Base-by-base conservation (phyloP, 2,113 vertebrate genomes). In the Salvator merianae region DNA sequence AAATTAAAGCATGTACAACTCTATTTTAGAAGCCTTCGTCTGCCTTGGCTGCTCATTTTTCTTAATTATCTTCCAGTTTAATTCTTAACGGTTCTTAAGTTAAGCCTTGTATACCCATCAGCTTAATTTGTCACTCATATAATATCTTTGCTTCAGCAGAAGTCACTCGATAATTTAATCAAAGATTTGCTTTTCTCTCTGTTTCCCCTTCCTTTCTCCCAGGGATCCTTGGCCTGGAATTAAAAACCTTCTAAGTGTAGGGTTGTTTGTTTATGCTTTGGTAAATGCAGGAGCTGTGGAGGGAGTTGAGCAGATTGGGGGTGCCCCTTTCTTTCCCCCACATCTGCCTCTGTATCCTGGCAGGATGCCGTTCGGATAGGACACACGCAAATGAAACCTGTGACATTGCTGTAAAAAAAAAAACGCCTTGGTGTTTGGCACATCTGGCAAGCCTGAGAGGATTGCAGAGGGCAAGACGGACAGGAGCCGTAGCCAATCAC, bases 81-180 rank as follows among this genome's bases (percentile, higher is more conserved):
- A 53, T 79, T 84, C 90, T 62, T 50, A n/a, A 77, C 40, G 38
- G 5, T 81, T 55, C 1, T 1, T 5, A 0, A 0, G 81, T 36
- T 69, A 34, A 53, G 43, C 26, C 76, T 26, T 0, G 0, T 40
- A 0, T 16, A 14, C 79, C 36, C 79, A 36, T 88, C 22, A 40
- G 76, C 78, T 88, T 22, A 87, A 28, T 83, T 0, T 0, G 0
- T 38, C 0, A 0, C 77, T 55, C 0, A 7, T 50, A 87, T 50
- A 50, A 82, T 43, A 90, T 14, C 88, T 6, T 43, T 3, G 66
- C 43, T 36, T 70, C 66, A 53, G 79, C 79, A 30, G 63, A 65
- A 65, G 63, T 65, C 28, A 30, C 26, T 28, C 28, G 1, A 26
- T 70, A 81, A 81, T 81, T 81, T 55, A 70, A 81, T 81, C 79